Evolutionary conservation across 2,888 invertebrate genomes (phyloP).

Genomic region (Drosophila maculinotata): DNA sequence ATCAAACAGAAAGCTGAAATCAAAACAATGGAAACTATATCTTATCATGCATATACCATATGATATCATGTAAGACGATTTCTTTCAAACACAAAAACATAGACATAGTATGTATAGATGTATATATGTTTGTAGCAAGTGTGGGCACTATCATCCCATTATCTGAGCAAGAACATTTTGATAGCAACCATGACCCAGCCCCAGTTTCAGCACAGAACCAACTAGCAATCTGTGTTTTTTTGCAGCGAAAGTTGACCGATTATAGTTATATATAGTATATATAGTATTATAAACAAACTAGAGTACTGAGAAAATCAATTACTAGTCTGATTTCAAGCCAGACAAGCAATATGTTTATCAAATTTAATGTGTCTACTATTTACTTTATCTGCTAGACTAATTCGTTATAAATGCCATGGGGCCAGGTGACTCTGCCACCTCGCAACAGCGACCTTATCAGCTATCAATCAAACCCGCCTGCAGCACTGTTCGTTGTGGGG

Average conservation of each 20-base stretch:
- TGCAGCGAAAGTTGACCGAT: constrained; percentile 63
- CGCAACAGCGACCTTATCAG: constrained; percentile 30
- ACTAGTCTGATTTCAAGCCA: constrained; percentile 5
- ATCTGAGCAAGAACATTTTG: constrained; percentile 60
- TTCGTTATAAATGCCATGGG: constrained; percentile 26
- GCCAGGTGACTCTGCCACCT: constrained; percentile 37
- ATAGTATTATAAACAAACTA: constrained; percentile 5
- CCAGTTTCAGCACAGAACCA: constrained; percentile 39
- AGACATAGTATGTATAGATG: too few relatives aligned
- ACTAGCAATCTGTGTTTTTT: constrained; percentile 37
- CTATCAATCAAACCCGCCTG: constrained; percentile 57
- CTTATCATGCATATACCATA: constrained; percentile 62
- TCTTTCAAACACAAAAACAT: constrained; percentile 26
- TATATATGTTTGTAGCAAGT: constrained; percentile 10
- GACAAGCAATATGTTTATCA: constrained; percentile 38
- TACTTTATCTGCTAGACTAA: constrained; percentile 24
- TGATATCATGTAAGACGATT: constrained; percentile 71
- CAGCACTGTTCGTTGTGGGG: constrained; percentile 7
- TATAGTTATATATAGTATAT: too few relatives aligned
- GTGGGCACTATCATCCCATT: constrained; percentile 66
- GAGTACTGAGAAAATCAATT: constrained; percentile 7
- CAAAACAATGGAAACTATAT: constrained; percentile 60
- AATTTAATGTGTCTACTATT: constrained; percentile 12
- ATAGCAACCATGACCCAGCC: constrained; percentile 72
- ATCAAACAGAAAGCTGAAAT: constrained; percentile 29